These are phyloP conservation scores for Nycticorax nycticorax DNA, from an alignment of 2,113 vertebrate species.

Conservation along the genomic window DNA sequence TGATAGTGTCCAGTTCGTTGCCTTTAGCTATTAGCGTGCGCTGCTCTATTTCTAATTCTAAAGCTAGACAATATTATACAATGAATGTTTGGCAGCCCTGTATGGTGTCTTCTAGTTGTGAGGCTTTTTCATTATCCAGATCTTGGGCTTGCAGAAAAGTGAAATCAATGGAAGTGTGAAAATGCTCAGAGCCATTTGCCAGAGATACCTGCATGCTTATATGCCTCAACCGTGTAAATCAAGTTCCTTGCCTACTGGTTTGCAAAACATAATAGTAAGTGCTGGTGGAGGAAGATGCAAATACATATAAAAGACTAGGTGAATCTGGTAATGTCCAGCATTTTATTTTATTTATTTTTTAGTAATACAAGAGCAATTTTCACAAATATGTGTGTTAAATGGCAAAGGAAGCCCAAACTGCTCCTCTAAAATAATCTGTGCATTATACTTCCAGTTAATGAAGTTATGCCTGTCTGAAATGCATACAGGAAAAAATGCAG, in stretches of 20 bases:
- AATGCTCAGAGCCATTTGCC: not conserved
- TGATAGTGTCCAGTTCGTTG: not conserved
- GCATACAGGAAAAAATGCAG: not conserved
- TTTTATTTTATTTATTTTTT: not conserved
- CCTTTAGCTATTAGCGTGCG: not conserved
- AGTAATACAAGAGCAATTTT: not conserved
- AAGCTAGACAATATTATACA: not conserved
- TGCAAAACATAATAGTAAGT: not conserved
- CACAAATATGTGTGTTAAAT: not conserved
- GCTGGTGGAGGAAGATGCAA: not conserved
- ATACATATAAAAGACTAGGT: accelerated
- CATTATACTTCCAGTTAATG: not conserved
- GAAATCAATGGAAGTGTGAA: not conserved
- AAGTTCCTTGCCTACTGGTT: not conserved
- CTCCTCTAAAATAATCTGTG: not conserved
- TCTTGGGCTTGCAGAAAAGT: not conserved
- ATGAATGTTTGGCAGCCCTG: not conserved
- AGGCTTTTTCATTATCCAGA: not conserved
- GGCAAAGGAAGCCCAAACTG: not conserved
- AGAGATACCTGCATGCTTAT: not conserved
- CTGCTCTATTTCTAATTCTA: not conserved
- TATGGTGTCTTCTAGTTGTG: not conserved
- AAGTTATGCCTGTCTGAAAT: not conserved
- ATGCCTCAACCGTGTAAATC: not conserved
- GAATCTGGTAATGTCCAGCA: not conserved